Conservation (phyloP, 2,888 invertebrate species). For the Bhutanitis thaidina region DNA sequence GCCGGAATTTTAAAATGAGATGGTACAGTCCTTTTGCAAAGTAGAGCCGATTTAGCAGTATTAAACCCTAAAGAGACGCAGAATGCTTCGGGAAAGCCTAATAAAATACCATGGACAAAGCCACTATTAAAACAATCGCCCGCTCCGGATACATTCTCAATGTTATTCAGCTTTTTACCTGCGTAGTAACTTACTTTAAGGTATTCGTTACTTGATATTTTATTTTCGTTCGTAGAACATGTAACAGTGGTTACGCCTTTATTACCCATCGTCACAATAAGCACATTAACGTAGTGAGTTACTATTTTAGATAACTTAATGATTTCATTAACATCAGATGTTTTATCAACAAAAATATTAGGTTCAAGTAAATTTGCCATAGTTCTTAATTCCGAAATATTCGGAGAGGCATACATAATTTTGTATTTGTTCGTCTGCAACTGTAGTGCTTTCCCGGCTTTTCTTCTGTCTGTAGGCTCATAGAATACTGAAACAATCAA, state of each 20-base stretch:
- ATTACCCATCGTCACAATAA: conserved; percentile 82
- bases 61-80: conserved; percentile 82
- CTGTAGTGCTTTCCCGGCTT: conserved; percentile 85
- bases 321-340: conserved; percentile 42
- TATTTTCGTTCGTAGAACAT: conserved; percentile 33
- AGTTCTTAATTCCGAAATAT: conserved; percentile 85
- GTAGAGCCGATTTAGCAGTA: conserved; percentile 81
- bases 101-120: conserved; percentile 82
- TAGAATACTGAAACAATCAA: conserved; percentile 87
- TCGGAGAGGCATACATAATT: conserved; percentile 87
- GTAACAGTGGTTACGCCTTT: conserved; percentile 78
- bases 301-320: conserved; percentile 52
- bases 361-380: conserved; percentile 80
- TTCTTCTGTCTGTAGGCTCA: conserved; percentile 92
- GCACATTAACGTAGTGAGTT: conserved; percentile 70
- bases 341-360: conserved; percentile 29
- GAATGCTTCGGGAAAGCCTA: conserved; percentile 72
- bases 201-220: conserved; percentile 22
- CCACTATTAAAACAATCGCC: conserved; percentile 89
- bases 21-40: conserved; percentile 81
- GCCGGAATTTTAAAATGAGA: conserved; percentile 30
- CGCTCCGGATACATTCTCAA: conserved; percentile 90
- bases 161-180: conserved; percentile 47
- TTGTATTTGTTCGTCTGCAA: conserved; percentile 43
- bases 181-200: conserved; percentile 53